Percentiles rank a stretch among this genome's conserved stretches.
Evolutionary conservation across 2,113 vertebrate species (phyloP).

Genomic region (Corythoichthys haematopterus): DNA sequence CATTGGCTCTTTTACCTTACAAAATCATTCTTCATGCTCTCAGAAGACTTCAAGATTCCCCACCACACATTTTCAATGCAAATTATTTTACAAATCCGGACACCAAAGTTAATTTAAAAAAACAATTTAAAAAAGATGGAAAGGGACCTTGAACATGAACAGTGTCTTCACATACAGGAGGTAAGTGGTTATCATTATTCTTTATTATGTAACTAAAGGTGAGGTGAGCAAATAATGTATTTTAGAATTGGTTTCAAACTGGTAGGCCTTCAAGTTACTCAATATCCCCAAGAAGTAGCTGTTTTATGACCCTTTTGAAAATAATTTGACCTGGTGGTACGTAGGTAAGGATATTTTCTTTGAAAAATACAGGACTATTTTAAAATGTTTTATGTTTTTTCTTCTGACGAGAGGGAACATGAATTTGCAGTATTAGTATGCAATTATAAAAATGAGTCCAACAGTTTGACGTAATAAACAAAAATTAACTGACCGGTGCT

Average conservation of each 20-base stretch:
- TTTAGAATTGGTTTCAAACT: not conserved
- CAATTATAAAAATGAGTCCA: not conserved
- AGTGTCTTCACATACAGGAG: no score
- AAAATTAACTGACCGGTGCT: conserved; percentile 49
- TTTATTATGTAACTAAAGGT: not conserved
- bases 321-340: not conserved
- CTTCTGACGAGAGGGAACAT: not conserved
- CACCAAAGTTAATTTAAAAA: no score
- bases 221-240: not conserved
- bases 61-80: no score
- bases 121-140: no score
- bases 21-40: no score
- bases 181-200: not conserved
- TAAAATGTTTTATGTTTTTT: not conserved
- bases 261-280: not conserved
- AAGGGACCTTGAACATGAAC: no score
- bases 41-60: no score
- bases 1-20: no score
- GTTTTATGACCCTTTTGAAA: not conserved
- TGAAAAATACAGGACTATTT: not conserved
- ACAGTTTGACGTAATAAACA: not conserved
- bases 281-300: not conserved
- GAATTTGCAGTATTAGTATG: not conserved
- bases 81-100: no score
- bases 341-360: not conserved